Conservation (phyloP, 1,140 invertebrate species). For the Drosophila simulans region DNA sequence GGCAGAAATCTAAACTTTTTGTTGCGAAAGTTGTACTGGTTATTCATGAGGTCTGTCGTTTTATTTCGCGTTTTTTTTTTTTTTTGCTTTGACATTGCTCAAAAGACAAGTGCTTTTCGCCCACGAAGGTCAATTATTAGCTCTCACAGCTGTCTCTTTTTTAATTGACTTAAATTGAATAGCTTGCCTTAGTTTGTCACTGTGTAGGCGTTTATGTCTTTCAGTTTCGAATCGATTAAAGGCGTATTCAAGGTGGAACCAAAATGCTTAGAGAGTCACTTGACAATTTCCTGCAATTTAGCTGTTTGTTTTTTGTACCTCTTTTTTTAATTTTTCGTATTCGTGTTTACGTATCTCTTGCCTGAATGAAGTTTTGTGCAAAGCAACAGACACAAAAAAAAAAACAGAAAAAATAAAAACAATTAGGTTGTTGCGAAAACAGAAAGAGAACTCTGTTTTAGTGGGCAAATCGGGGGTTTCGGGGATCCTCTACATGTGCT, state of each 20-base stretch:
- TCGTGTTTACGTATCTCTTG: slow-evolving; percentile 36
- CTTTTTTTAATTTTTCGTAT: slow-evolving; percentile 17
- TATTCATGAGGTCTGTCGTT: background rate
- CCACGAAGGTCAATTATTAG: slow-evolving; percentile 29
- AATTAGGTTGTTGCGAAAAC: slow-evolving; percentile 63
- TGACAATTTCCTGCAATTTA: slow-evolving; percentile 76
- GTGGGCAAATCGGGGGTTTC: background rate
- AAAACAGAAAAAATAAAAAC: slow-evolving; percentile 50
- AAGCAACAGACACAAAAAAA: slow-evolving; percentile 5
- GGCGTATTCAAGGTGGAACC: slow-evolving; percentile 73
- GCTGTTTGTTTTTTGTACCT: slow-evolving; percentile 21
- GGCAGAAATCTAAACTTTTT: slow-evolving; percentile 27
- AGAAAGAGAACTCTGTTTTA: slow-evolving; percentile 36
- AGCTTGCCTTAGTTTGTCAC: slow-evolving; percentile 53
- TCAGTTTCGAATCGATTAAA: slow-evolving; percentile 50
- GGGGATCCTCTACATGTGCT: slow-evolving; percentile 53
- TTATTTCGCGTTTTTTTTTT: background rate
- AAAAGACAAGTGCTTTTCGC: slow-evolving; percentile 32
- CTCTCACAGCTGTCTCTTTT: slow-evolving; percentile 23
- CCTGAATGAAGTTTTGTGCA: slow-evolving; percentile 39
- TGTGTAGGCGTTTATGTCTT: slow-evolving; percentile 25
- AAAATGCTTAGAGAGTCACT: slow-evolving; percentile 40
- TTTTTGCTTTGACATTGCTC: slow-evolving; percentile 41
- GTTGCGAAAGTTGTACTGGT: slow-evolving; percentile 12
- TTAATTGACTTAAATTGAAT: slow-evolving; percentile 68